Evolutionary conservation across 1,140 invertebrate genomes (phyloP).

Genomic region (Aphis craccivora): DNA sequence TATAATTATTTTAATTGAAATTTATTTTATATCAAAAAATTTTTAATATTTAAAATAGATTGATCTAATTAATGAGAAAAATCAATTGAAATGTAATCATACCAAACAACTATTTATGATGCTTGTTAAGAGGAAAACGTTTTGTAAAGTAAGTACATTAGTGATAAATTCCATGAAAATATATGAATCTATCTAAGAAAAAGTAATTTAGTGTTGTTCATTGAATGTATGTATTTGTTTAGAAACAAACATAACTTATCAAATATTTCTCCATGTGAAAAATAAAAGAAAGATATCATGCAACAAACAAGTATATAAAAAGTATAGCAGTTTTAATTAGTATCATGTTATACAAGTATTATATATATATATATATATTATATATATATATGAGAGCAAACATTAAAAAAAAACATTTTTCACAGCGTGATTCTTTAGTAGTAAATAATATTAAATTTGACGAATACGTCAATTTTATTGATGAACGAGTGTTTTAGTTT

Average conservation of each 20-base stretch:
- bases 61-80: not conserved
- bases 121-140: no score
- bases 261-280: no score
- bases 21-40: not conserved
- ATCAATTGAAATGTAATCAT: not conserved
- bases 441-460: not conserved
- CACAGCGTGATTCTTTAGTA: not conserved
- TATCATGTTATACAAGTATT: no score
- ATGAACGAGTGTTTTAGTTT: not conserved
- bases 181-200: not conserved
- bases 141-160: no score
- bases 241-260: not conserved
- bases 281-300: no score
- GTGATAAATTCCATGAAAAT: not conserved
- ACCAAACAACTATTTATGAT: not conserved
- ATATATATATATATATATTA: not conserved
- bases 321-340: no score
- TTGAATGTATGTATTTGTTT: not conserved
- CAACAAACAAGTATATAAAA: no score
- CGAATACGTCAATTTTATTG: not conserved
- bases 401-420: not conserved
- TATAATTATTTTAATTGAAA: no score
- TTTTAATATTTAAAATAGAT: not conserved
- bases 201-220: not conserved
- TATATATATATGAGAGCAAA: not conserved